Evolutionary conservation across 2,797 vertebrate genomes (phyloP), one percentile per base, ranked within the genome.

Genomic region (Vespertilio murinus): DNA sequence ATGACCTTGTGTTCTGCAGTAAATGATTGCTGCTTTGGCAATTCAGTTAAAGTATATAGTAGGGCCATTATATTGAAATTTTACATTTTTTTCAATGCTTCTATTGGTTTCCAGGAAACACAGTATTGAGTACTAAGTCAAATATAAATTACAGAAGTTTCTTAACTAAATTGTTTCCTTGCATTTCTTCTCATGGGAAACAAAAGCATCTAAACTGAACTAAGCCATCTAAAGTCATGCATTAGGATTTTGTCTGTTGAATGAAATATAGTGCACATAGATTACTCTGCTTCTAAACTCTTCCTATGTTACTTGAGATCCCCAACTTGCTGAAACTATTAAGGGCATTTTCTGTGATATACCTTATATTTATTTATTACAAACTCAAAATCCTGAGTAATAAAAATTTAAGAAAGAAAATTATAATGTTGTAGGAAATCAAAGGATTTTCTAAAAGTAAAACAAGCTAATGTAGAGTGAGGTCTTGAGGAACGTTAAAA

Each of bases 361-460:
- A 45, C 3, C 22, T 30, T 61, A 80, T 40, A 73, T 65, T 65
- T 10, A 47, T 54, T 79, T 79, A 14, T 73, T 45, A 40, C 47
- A 64, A 65, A 59, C 49, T 67, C 52, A 88, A 73, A 38, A 93
- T 75, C 14, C 25, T 25, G 38, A 82, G 28, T 49, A 67, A 75
- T 47, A n/a, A 56, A 88, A 59, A 65, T 73, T 38, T 38, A 25
- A 54, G 35, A 88, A 65, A 91, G 56, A 56, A 92, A 90, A 52
- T 33, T 69, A 45, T 16, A 75, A 45, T 25, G 38, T 35, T 45
- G 5, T 25, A 40, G 7, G 33, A 71, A 47, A 17, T 79, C 30
- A 90, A 88, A 80, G 47, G 33, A 18, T 70, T 80, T 91, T 88
- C 33, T 52, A 88, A 82, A 73, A 87, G 28, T 49, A 20, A 74